Evolutionary conservation across 1,140 invertebrate genomes (phyloP), one percentile per base, ranked within the genome.

Genomic region (Mizuhopecten yessoensis): DNA sequence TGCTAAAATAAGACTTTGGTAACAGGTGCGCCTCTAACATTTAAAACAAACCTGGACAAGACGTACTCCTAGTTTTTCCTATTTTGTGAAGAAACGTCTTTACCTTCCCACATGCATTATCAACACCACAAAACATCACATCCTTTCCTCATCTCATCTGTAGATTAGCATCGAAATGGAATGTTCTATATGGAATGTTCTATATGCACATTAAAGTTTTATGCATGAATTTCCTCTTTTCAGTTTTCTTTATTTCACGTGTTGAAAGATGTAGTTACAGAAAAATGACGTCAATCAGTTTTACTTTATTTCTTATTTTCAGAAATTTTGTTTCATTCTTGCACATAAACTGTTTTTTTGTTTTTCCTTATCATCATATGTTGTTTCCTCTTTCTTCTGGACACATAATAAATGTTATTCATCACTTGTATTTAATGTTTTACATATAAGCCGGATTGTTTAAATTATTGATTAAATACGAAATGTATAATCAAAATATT

Each of bases 71-170:
- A 49, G 0, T 75, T 7, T 29, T n/a, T 9, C 17, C 57, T n/a
- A 75, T 29, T 75, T 23, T 75, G 57, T 75, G 57, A 75, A 45
- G 23, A 75, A 75, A 75, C 57, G 23, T 29, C 57, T 0, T 75
- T 75, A 75, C 57, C 57, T 75, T 75, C 57, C 57, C 57, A 75
- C 57, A 75, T n/a, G n/a, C n/a, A n/a, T n/a, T n/a, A 29, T 45
- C 57, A 9, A 75, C 57, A 75, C 57, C 57, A 29, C 57, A 75
- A n/a, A n/a, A 75, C 57, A 75, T n/a, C 5, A 29, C 57, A 75
- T 29, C 57, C 57, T 20, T 57, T 17, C 45, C 17, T 45, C 42
- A 45, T 45, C 17, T 75, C 57, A 75, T 75, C 57, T 11, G n/a
- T 75, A 75, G 57, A 2, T 9, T 75, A 75, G 57, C 29, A 29